Base-by-base conservation (phyloP, 2,888 invertebrate genomes). In the Drosophila anceps region DNA sequence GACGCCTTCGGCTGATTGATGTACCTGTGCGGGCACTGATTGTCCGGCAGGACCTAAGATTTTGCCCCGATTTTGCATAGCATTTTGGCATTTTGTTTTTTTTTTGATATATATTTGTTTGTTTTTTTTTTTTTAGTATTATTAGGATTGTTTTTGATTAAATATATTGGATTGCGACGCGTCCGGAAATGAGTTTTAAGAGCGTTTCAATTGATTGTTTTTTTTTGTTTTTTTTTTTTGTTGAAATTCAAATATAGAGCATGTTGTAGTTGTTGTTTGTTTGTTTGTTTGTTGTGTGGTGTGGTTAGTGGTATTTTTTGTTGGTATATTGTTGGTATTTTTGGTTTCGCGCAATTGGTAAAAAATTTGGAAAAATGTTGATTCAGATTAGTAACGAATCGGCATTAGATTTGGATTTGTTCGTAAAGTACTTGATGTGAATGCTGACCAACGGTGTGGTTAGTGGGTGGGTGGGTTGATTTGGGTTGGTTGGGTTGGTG, bases 11-110 rank as follows among this genome's bases (percentile, higher is more conserved):
- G 97, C 96, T 71, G 96, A 95, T 91, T 97, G 95, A 90, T 97
- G 96, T 77, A 98, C 97, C 93, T 97, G 97, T 79, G 97, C 97
- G 69, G 97, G 97, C 87, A 98, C 96, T 75, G 97, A 96, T 93
- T 97, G 97, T 90, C 97, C 98, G 92, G 97, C 97, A 85, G 98
- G 98, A 94, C 98, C 98, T 98, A 79, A 62, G 73, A 20, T 65
- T 24, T 53, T 2, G 27, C 20, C 33, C 57, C 69, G 24, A 55
- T 70, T 65, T 76, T 73, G 50, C 64, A 64, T 60, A 59, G 63
- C n/a, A n/a, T n/a, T 64, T 55, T 44, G 12, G 48, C 53, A 50
- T 65, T 55, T 51, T 54, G 1, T 24, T 48, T 29, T 27, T n/a
- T 65, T 46, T 58, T 12, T 66, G n/a, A 35, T 74, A 37, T 43